These are phyloP conservation scores for Gephyroberyx darwinii DNA, from an alignment of 2,797 vertebrate genomes.

Conservation along the genomic window DNA sequence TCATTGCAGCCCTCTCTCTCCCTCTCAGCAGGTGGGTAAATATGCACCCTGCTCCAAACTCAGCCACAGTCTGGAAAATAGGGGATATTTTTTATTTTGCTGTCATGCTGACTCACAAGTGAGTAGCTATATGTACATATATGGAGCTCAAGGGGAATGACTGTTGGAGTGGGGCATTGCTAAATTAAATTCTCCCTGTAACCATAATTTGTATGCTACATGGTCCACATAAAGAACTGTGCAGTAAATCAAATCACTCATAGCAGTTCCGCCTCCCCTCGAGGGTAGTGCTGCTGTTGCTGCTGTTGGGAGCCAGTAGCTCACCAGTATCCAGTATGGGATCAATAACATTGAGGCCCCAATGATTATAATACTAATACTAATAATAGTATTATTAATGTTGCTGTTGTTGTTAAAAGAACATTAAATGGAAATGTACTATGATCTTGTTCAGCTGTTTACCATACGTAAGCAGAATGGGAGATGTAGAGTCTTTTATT, in stretches of 20 bases:
- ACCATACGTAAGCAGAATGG: background rate
- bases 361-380: too few species aligned
- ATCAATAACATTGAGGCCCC: too few species aligned
- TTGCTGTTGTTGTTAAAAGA: slow-evolving; percentile 2
- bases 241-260: slow-evolving; percentile 17
- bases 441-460: background rate
- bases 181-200: slow-evolving; percentile 4
- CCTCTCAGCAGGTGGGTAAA: slow-evolving; percentile 26
- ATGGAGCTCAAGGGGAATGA: background rate
- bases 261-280: background rate
- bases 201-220: slow-evolving; percentile 5
- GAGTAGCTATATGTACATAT: slow-evolving; percentile 7
- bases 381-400: background rate
- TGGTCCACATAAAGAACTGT: background rate
- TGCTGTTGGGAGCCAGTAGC: background rate
- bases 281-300: background rate
- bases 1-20: slow-evolving; percentile 32
- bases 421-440: slow-evolving; percentile 1
- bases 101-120: slow-evolving; percentile 18
- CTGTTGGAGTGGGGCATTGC: slow-evolving; percentile 9
- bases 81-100: slow-evolving; percentile 1
- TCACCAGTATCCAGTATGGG: too few species aligned
- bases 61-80: slow-evolving; percentile 20
- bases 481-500: background rate
- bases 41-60: slow-evolving; percentile 12